Evolutionary conservation across 2,797 vertebrate species (phyloP).

Genomic region (Neosilurus hyrtlii): DNA sequence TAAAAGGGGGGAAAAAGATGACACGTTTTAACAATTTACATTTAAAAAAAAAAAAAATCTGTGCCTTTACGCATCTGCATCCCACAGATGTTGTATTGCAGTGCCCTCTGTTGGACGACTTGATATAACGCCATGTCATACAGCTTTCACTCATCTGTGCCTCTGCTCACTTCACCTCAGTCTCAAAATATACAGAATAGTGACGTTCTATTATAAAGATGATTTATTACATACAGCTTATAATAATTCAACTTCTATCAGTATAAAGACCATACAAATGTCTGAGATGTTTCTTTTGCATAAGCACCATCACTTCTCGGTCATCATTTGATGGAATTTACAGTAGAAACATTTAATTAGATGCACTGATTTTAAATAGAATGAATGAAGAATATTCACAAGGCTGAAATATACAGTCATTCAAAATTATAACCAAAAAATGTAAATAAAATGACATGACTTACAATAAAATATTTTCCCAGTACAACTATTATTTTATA

Average conservation of each 20-base stretch:
- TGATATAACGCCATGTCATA: background rate
- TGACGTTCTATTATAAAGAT: background rate
- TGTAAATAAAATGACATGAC: no score
- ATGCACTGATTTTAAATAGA: no score
- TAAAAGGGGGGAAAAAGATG: no score
- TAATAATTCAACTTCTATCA: background rate
- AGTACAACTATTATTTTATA: no score
- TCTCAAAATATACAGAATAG: background rate
- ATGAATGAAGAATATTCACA: no score
- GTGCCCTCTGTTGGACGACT: constrained; percentile 34
- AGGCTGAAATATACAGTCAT: background rate
- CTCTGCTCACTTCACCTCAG: background rate
- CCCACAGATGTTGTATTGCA: constrained; percentile 20
- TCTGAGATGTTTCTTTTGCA: background rate
- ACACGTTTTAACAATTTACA: background rate
- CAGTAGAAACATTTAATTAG: no score
- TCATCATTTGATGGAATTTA: background rate
- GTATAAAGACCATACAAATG: background rate
- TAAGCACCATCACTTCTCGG: background rate
- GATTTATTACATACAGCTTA: no score
- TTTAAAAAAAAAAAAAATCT: constrained; percentile 8
- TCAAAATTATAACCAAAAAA: no score
- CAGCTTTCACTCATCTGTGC: no score
- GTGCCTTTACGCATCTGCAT: background rate
- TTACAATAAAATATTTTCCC: no score